These are phyloP conservation scores for Corythornis leucogaster DNA, from an alignment of 2,797 vertebrate genomes.

Conservation along the genomic window DNA sequence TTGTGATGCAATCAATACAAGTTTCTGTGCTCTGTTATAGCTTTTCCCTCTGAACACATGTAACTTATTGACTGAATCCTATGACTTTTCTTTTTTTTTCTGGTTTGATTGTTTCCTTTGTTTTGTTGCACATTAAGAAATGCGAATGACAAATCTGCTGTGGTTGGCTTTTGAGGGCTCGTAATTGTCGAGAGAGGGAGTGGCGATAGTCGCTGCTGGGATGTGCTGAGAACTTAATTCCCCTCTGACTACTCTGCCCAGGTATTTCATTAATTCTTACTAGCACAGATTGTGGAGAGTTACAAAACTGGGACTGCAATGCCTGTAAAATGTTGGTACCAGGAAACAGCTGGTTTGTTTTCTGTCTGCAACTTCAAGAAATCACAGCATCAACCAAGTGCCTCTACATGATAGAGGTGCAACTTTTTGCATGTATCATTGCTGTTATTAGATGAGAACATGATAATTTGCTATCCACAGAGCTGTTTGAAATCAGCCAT, in stretches of 20 bases:
- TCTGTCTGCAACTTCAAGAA: background rate
- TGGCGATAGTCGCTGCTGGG: background rate
- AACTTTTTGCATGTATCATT: background rate
- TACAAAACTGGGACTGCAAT: constrained; percentile 38
- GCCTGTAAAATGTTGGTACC: background rate
- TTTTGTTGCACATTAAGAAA: constrained; percentile 6
- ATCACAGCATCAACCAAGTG: background rate
- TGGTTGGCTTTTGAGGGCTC: constrained; percentile 10
- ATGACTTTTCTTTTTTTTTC: background rate
- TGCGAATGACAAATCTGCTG: background rate
- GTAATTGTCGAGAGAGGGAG: constrained; percentile 19
- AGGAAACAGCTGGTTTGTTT: constrained; percentile 25
- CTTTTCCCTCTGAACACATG: background rate
- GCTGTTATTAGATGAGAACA: background rate
- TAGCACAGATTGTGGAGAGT: constrained; percentile 3
- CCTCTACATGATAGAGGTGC: background rate
- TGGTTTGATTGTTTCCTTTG: background rate
- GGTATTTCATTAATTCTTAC: constrained; percentile 64
- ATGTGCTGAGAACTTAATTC: constrained; percentile 42
- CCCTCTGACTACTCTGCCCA: constrained; percentile 44
- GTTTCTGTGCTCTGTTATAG: rapidly evolving
- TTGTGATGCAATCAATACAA: background rate
- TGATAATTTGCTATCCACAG: background rate
- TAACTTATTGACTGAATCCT: background rate
- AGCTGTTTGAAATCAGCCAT: constrained; percentile 1